Evolutionary conservation across 2,113 vertebrate genomes (phyloP), one percentile per base, ranked within the genome.

Genomic region (Sinocyclocheilus rhinocerous): DNA sequence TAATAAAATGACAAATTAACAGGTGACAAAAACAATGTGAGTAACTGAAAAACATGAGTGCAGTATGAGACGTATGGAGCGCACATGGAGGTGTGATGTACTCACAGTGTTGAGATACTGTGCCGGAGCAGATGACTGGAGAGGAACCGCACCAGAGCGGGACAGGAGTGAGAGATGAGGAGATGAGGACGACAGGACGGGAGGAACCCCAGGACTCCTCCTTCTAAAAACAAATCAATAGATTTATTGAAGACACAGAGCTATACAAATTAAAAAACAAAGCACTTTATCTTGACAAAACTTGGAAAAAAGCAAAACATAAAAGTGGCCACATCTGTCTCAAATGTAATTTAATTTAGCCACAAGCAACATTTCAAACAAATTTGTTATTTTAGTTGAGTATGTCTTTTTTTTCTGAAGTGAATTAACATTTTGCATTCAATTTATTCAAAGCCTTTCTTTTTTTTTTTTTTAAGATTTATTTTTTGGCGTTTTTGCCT

Each of bases 71-170:
- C 10, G n/a, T 45, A 73, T 70, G 57, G 33, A 16, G 7, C 42
- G n/a, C 29, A 26, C 13, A 9, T 4, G 85, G 76, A 57, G 45
- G 2, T 4, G n/a, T 22, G 4, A 9, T 26, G 42, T 67, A 93
- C 95, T 95, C 91, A 96, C 95, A 16, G 95, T 88, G 90, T 93
- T 95, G 88, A 96, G 95, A 89, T 95, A 96, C 20, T 93, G 90
- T 16, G 93, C 86, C 4, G 93, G 86, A 36, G 91, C 85, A 0
- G 94, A 91, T 0, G 94, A 91, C 90, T 95, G 95, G 1, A 95
- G 89, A 13, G 93, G 50, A 76, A 91, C 93, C 7, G 92, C 91
- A 72, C 92, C 92, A 52, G 94, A 70, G 29, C 93, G 93, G 75
- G 95, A 94, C n/a, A 95, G 88, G 70, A 95, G 90, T n/a, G 95